Conservation (phyloP, 2,888 invertebrate genomes). For the Eristalinus aeneus region DNA sequence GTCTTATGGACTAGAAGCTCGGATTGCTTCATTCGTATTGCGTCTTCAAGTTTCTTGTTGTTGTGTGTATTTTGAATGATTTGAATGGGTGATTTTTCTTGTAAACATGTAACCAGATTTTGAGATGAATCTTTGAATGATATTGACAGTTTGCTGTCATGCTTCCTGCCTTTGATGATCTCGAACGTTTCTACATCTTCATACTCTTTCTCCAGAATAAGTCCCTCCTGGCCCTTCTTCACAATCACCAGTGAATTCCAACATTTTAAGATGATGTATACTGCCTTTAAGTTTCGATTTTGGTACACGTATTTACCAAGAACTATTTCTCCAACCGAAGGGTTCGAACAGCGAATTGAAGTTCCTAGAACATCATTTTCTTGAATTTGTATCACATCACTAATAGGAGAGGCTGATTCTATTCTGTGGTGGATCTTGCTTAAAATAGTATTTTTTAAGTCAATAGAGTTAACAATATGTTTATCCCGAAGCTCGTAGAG, state of each 20-base stretch:
- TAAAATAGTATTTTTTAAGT: constrained; percentile 68
- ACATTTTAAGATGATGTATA: constrained; percentile 76
- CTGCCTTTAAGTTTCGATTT: constrained; percentile 66
- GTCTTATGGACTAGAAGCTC: constrained; percentile 75
- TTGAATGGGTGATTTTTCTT: constrained; percentile 30
- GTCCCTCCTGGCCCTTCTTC: constrained; percentile 34
- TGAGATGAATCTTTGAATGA: constrained; percentile 69
- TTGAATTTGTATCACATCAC: constrained; percentile 13
- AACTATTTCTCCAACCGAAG: constrained; percentile 45
- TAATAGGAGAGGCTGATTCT: neutral
- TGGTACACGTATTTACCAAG: constrained; percentile 77
- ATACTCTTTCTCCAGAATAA: constrained; percentile 72
- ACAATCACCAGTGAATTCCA: constrained; percentile 76
- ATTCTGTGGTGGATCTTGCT: constrained; percentile 28
- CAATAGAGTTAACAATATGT: constrained; percentile 73
- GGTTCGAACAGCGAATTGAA: constrained; percentile 1
- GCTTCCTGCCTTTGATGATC: constrained; percentile 72
- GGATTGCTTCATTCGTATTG: constrained; percentile 72
- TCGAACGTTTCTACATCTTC: constrained; percentile 72
- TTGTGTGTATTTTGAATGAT: neutral
- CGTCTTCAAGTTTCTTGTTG: constrained; percentile 8
- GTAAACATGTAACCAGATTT: constrained; percentile 74
- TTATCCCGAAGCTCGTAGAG: constrained; percentile 76
- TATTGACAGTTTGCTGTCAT: constrained; percentile 74
- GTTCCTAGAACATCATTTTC: constrained; percentile 5